Conservation (phyloP, 2,797 vertebrate genomes). For the Typhlichthys subterraneus region DNA sequence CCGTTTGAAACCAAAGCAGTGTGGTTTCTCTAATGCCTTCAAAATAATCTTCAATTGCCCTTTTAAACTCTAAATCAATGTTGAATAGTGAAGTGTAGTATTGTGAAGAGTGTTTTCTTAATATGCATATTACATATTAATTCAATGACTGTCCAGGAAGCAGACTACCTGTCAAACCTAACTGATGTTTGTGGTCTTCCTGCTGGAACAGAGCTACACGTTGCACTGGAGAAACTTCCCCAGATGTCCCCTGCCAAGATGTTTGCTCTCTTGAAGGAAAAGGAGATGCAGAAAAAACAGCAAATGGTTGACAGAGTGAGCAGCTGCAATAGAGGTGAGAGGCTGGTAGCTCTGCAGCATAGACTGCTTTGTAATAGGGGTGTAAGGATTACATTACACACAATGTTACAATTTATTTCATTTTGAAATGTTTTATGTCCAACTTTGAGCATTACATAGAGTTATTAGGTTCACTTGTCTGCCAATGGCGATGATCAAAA, state of each 20-base stretch:
- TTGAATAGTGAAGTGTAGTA: too few species aligned
- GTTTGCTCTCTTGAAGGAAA: constrained; percentile 1
- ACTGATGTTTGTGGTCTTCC: background rate
- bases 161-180: background rate
- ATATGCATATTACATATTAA: too few species aligned
- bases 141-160: too few species aligned
- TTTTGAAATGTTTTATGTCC: background rate
- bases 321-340: background rate
- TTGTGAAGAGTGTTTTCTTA: too few species aligned
- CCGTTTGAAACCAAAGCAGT: too few species aligned
- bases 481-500: too few species aligned
- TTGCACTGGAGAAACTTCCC: background rate
- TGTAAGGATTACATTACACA: too few species aligned
- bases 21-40: too few species aligned
- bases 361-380: background rate
- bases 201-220: background rate
- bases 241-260: background rate
- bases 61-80: too few species aligned
- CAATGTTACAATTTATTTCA: background rate
- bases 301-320: background rate
- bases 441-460: background rate
- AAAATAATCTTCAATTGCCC: too few species aligned
- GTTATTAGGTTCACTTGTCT: too few species aligned
- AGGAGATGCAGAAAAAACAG: background rate
- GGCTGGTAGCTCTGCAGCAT: background rate